A percentile compares a stretch with the other conserved stretches of the same genome.
These are phyloP conservation scores for Zapornia atra DNA, from an alignment of 2,113 vertebrate species.

Conservation along the genomic window DNA sequence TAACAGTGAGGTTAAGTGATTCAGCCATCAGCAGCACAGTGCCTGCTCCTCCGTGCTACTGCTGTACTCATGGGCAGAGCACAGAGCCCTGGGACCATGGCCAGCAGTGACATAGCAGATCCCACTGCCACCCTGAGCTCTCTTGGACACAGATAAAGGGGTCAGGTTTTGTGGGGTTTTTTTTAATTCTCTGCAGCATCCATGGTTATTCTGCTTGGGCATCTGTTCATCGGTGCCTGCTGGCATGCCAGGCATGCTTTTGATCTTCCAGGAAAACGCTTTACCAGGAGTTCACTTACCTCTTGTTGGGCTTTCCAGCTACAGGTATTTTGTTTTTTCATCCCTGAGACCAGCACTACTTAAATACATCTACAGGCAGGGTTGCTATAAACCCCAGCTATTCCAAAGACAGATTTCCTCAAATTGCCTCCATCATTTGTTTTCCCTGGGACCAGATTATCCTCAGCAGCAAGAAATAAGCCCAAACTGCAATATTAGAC, in stretches of 20 bases:
- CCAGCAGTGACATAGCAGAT: slow-evolving; percentile 40
- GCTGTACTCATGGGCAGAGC: not conserved
- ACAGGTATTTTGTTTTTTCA: not conserved
- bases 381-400: not conserved
- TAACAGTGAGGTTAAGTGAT: not conserved
- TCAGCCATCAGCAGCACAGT: not conserved
- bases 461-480: not conserved
- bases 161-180: not conserved
- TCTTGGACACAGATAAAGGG: not conserved
- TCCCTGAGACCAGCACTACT: not conserved
- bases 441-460: not conserved
- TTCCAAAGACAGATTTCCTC: not conserved
- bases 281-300: not conserved
- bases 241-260: not conserved
- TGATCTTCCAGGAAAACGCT: not conserved
- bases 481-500: not conserved
- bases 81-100: not conserved
- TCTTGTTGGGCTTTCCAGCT: not conserved
- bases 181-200: not conserved
- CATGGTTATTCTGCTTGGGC: not conserved
- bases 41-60: not conserved
- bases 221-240: not conserved
- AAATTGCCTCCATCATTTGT: not conserved
- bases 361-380: not conserved
- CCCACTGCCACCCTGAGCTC: not conserved